Conservation (phyloP, 2,113 vertebrate species). For the Cacatua alba region DNA sequence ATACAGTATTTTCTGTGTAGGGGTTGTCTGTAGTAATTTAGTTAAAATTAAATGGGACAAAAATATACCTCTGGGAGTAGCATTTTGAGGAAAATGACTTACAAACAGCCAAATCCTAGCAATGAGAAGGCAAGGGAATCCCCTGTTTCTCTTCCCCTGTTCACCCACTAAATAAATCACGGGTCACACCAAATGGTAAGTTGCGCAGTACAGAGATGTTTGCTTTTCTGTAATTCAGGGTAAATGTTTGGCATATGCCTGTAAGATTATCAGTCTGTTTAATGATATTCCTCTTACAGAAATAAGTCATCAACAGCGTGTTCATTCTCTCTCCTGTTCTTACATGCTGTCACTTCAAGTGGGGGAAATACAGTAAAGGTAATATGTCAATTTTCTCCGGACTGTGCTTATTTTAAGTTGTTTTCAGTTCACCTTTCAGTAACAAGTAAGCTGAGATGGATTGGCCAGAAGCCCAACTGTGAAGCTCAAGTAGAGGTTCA, state of each 20-base stretch:
- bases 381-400: not conserved
- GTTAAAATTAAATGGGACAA: not conserved
- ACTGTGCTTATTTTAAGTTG: not conserved
- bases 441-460: not conserved
- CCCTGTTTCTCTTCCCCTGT: slow-evolving; percentile 39
- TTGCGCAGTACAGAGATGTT: not conserved
- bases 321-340: not conserved
- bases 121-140: slow-evolving; percentile 45
- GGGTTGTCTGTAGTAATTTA: not conserved
- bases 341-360: not conserved
- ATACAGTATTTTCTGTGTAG: not conserved
- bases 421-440: slow-evolving; percentile 26
- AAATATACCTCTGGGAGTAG: not conserved
- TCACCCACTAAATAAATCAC: slow-evolving; percentile 10
- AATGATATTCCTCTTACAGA: not conserved
- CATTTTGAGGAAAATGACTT: slow-evolving; percentile 19
- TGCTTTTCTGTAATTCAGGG: not conserved
- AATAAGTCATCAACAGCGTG: not conserved
- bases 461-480: not conserved
- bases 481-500: not conserved
- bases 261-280: not conserved
- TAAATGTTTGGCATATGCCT: not conserved
- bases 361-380: not conserved
- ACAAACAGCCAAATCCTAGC: not conserved
- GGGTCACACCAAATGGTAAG: not conserved